A percentile compares a stretch with the other conserved stretches of the same genome.
Conservation (phyloP, 2,113 vertebrate genomes). For the Camelus bactrianus region DNA sequence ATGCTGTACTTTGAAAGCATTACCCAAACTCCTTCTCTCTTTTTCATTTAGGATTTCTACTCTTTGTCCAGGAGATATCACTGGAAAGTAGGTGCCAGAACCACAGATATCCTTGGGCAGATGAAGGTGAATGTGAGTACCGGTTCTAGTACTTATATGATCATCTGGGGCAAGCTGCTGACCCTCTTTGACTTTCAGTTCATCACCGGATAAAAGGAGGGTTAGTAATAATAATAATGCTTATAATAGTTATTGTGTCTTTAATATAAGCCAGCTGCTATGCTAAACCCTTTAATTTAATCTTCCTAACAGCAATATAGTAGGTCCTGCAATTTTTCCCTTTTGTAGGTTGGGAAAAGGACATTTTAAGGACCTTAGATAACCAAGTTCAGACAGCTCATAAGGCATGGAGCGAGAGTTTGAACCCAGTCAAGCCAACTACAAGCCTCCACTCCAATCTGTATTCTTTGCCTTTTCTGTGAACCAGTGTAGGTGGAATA, state of each 20-base stretch:
- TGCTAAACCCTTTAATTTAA: neutral
- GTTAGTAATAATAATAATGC: neutral
- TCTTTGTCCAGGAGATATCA: slow-evolving; percentile 18
- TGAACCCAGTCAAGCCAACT: neutral
- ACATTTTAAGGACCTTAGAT: slow-evolving; percentile 1
- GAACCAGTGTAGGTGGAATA: neutral
- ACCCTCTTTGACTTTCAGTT: slow-evolving; percentile 22
- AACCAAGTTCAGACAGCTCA: neutral
- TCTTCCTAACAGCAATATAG: neutral
- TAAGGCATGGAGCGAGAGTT: neutral
- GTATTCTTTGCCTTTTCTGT: neutral
- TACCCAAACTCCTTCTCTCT: neutral
- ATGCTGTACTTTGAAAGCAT: neutral
- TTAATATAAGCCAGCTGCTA: neutral
- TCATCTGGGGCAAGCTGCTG: neutral
- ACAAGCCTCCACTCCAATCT: neutral
- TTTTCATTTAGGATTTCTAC: neutral
- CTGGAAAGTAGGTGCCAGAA: neutral
- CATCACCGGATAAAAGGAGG: neutral
- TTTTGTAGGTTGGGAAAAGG: neutral
- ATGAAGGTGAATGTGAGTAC: neutral
- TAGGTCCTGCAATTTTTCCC: neutral
- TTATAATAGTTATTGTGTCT: neutral
- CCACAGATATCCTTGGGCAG: neutral
- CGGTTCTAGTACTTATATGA: neutral